Base-by-base conservation (phyloP, 2,113 vertebrate genomes). In the Orcinus orca region DNA sequence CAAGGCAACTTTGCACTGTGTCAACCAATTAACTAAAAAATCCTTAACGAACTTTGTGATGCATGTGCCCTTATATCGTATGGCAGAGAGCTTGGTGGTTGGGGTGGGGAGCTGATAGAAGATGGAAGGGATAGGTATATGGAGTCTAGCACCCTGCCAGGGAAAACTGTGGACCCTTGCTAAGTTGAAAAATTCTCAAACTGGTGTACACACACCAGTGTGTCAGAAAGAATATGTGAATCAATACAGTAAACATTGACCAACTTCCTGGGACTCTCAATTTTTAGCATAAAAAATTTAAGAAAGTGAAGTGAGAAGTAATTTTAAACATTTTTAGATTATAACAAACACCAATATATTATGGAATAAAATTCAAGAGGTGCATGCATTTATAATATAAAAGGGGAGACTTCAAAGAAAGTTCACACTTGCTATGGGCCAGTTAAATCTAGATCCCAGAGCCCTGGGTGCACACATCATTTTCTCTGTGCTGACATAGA, bases 351-450 rank as follows among this genome's bases (percentile, higher is more conserved):
- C 67, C 86, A 95, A 73, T 73, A 63, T 41, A 63, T 82, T 55
- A 67, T 93, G 47, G 13, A 91, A 85, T 92, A 95, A 95, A 96
- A 95, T 95, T 38, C 26, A 93, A 97, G 60, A 83, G 93, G 92
- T 65, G 67, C 90, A 93, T 95, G 62, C 79, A 84, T 93, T 94
- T 96, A 36, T 85, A 62, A 96, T 76, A 93, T 96, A 96, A 98
- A 96, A 95, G 0, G 0, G 25, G 70, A 95, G 41, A 98, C 73
- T 96, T 98, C 92, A 97, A 97, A 96, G 94, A 80, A 95, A 96
- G 91, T 96, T 96, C 83, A 95, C 68, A 80, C 68, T 93, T 93
- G 47, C 94, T 93, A 44, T 44, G 67, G 88, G 85, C 77, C n/a
- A 91, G 3, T 92, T 95, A 60, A 88, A 65, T 88, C 62, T 89